phyloP scores from a whole-genome alignment of 2,797 vertebrate species.

The Myotis planiceps region DNA sequence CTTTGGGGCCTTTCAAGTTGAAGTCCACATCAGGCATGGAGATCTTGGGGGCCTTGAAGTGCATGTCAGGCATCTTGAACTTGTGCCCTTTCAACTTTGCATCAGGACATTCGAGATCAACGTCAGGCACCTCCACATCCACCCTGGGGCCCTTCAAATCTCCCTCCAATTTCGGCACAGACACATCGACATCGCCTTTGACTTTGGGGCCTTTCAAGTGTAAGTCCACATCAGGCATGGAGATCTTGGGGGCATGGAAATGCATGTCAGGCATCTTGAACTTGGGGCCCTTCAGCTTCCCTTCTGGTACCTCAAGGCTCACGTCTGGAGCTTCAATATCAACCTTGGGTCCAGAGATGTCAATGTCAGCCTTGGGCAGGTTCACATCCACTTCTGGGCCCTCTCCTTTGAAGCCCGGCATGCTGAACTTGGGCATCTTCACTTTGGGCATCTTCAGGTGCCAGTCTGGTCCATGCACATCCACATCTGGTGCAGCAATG shows the following conservation, averaged over 20 bases:
- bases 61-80: conserved; percentile 75
- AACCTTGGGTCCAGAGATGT: conserved; percentile 67
- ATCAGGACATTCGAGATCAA: conserved; percentile 78
- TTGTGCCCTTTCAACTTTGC: conserved; percentile 77
- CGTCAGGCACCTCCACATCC: conserved; percentile 64
- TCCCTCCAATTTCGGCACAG: conserved; percentile 18
- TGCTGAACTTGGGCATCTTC: conserved; percentile 76
- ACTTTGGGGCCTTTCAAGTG: conserved; percentile 66
- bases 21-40: conserved; percentile 79
- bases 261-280: conserved; percentile 78
- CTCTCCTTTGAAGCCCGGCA: conserved; percentile 64
- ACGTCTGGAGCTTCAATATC: conserved; percentile 63
- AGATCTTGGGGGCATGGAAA: conserved; percentile 69
- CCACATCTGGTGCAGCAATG: conserved; percentile 51
- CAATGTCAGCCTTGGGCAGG: conserved; percentile 73
- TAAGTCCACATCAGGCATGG: conserved; percentile 76
- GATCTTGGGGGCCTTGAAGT: conserved; percentile 71
- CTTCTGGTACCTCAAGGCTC: conserved; percentile 54
- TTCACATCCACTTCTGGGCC: conserved; percentile 75
- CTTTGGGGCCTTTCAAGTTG: conserved; percentile 58
- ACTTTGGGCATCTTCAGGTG: conserved; percentile 78
- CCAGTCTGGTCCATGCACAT: conserved; percentile 59
- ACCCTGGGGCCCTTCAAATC: conserved; percentile 65
- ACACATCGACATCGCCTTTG: conserved; percentile 69
- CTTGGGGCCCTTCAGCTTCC: conserved; percentile 77